phyloP scores from a whole-genome alignment of 2,113 vertebrate species.

The Pedetes capensis region DNA sequence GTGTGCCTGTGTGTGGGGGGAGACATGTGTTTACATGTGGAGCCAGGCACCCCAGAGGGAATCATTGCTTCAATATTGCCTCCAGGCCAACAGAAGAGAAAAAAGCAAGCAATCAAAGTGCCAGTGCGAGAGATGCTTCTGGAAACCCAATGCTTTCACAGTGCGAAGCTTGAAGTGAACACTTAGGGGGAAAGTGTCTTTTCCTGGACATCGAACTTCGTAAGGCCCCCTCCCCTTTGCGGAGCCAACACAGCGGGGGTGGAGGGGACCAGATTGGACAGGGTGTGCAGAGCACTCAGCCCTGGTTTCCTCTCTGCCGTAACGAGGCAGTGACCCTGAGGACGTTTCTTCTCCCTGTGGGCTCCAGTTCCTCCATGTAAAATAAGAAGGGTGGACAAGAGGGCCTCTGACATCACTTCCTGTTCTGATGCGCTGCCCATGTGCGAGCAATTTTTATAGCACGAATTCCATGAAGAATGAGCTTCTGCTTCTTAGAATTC shows the following conservation, averaged over 20 bases:
- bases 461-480: neutral
- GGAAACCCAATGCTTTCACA: neutral
- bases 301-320: neutral
- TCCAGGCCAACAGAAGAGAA: neutral
- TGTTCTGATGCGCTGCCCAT: neutral
- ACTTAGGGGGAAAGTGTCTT: neutral
- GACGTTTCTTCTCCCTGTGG: neutral
- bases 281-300: neutral
- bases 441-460: neutral
- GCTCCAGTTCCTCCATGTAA: neutral
- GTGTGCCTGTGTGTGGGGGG: constrained; percentile 11
- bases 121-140: neutral
- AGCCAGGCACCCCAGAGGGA: neutral
- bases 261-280: neutral
- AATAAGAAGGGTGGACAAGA: neutral
- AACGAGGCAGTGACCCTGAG: neutral
- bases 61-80: constrained; percentile 29
- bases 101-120: neutral
- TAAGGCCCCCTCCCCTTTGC: neutral
- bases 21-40: constrained; percentile 34
- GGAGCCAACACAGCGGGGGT: neutral
- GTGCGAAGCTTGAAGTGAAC: neutral
- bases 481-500: neutral
- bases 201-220: neutral
- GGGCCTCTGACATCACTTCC: constrained; percentile 36